These are phyloP conservation scores for Tachypleus tridentatus DNA, from an alignment of 1,140 invertebrate genomes.

Conservation along the genomic window DNA sequence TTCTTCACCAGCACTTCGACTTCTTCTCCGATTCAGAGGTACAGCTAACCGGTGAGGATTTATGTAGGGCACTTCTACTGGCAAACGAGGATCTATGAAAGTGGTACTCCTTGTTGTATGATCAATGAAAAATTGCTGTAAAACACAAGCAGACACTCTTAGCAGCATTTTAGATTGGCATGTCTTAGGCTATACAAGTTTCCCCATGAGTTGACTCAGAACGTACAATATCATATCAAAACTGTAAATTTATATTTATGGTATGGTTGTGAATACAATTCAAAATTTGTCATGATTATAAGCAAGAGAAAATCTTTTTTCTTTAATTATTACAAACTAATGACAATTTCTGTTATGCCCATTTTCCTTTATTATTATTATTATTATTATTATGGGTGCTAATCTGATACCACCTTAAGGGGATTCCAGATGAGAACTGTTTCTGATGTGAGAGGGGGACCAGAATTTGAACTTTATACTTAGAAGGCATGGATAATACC, in stretches of 20 bases:
- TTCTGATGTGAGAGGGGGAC: too few species aligned
- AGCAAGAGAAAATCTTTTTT: too few species aligned
- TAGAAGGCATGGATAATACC: too few species aligned
- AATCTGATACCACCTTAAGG: too few species aligned
- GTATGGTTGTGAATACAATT: constrained; percentile 4
- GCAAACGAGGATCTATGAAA: constrained; percentile 90
- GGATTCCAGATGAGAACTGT: too few species aligned
- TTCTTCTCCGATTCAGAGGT: constrained; percentile 25
- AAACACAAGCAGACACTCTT: constrained; percentile 13
- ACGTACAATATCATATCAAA: not conserved
- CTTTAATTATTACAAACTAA: too few species aligned
- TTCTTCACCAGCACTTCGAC: constrained; percentile 30
- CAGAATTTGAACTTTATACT: too few species aligned
- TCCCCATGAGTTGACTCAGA: not conserved
- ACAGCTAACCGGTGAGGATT: constrained; percentile 30
- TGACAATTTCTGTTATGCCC: too few species aligned
- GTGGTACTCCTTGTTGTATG: constrained; percentile 83
- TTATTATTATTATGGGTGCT: too few species aligned
- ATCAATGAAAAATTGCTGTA: constrained; percentile 86
- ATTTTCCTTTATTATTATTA: too few species aligned
- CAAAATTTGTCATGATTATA: too few species aligned
- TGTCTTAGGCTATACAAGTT: not conserved
- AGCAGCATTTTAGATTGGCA: not conserved
- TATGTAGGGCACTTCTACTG: constrained; percentile 49
- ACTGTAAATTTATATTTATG: constrained; percentile 6